These are phyloP conservation scores for Pollenia angustigena DNA, from an alignment of 2,888 invertebrate species.

Conservation along the genomic window DNA sequence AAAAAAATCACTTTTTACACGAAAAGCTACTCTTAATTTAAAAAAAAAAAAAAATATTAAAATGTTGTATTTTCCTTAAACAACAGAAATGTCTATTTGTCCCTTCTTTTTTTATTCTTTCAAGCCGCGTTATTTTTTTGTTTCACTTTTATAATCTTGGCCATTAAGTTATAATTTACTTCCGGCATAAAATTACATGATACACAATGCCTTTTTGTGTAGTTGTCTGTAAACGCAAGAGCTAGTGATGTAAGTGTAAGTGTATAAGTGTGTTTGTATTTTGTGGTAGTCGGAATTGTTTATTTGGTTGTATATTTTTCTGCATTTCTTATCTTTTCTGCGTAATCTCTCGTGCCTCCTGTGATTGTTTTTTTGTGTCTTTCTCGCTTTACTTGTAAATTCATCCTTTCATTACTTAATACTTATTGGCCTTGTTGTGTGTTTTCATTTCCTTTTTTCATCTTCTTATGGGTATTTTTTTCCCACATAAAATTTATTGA, in stretches of 20 bases:
- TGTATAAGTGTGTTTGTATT: background rate
- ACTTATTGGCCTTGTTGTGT: conserved; percentile 1
- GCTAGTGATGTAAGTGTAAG: background rate
- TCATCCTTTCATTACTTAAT: conserved; percentile 6
- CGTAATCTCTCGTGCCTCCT: conserved; percentile 56
- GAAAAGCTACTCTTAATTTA: too few relatives aligned
- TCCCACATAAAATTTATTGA: conserved; percentile 53
- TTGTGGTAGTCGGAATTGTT: background rate
- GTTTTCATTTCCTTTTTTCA: conserved; percentile 19
- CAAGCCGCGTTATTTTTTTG: background rate
- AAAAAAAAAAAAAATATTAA: too few relatives aligned
- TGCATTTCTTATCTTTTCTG: conserved; percentile 42
- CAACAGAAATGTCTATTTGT: too few relatives aligned
- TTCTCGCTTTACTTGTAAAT: background rate
- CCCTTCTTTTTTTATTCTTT: too few relatives aligned
- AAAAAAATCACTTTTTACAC: too few relatives aligned
- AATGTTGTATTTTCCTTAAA: too few relatives aligned
- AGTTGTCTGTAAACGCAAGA: conserved; percentile 39
- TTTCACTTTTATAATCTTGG: conserved; percentile 71
- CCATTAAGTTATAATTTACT: conserved; percentile 76
- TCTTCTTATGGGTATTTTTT: conserved; percentile 13
- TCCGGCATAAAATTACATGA: conserved; percentile 75
- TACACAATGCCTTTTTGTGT: conserved; percentile 70
- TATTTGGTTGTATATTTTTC: background rate
- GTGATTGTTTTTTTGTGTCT: conserved; percentile 29